Percentiles rank a stretch among this genome's conserved stretches.
Conservation (phyloP, 2,797 vertebrate genomes). For the Oreochromis mossambicus region DNA sequence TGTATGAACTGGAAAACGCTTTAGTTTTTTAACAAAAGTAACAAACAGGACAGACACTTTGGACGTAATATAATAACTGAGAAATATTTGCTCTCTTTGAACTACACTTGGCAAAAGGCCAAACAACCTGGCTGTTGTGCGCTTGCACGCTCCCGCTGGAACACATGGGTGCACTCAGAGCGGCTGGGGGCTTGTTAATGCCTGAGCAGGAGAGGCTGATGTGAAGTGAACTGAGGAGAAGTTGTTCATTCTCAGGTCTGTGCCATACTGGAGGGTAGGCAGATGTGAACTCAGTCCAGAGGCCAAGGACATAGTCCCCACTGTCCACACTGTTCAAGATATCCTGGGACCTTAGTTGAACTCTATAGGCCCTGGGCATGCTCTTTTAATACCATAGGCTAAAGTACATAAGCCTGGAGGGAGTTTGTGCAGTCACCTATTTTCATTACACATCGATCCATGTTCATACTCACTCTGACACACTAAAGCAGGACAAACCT, state of each 20-base stretch:
- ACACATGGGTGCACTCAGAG: conserved; percentile 39
- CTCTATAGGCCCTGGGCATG: background rate
- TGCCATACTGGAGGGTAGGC: conserved; percentile 19
- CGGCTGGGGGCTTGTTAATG: conserved; percentile 21
- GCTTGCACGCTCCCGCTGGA: background rate
- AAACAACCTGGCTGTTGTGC: conserved; percentile 21
- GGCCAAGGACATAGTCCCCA: background rate
- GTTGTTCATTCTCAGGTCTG: conserved; percentile 31
- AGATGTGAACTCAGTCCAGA: conserved; percentile 39
- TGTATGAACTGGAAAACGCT: background rate
- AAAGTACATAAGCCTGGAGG: background rate
- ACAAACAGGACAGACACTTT: background rate
- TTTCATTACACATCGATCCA: background rate
- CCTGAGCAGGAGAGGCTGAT: conserved; percentile 27
- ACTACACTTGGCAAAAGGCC: background rate
- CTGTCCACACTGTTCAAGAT: conserved; percentile 24
- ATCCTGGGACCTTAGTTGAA: background rate
- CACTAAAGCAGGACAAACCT: background rate
- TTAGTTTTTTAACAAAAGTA: background rate
- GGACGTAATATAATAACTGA: background rate
- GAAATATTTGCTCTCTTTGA: conserved; percentile 12
- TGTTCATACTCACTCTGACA: background rate
- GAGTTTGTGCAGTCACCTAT: background rate
- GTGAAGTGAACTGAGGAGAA: conserved; percentile 39
- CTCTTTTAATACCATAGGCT: background rate